Base-by-base conservation (phyloP, 2,113 vertebrate genomes). In the Corythornis cristatus region DNA sequence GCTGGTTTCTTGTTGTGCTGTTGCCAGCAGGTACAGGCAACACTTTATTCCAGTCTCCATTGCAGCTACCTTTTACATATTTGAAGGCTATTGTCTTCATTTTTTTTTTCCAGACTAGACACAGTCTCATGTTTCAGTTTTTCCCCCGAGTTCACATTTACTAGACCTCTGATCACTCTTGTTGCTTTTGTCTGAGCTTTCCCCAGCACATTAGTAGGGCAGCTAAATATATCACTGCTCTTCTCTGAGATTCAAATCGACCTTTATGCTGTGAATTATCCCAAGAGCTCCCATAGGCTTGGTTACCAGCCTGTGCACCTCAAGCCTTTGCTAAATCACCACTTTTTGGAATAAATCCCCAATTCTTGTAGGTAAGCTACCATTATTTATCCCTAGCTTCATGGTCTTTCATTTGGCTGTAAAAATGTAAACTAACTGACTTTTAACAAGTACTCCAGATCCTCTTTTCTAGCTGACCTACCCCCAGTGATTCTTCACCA, bases 301-400 rank as follows among this genome's bases (percentile, higher is more conserved):
- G 89, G 87, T 96, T 87, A 84, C 70, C 70, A 94, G 62, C 35
- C 83, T 90, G 68, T 86, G 92, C 90, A 72, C 73, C 84, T 82
- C 94, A 96, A 94, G 93, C 93, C 86, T 92, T 77, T 76, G 54
- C 78, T 93, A 93, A 95, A 89, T 71, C 81, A 92, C 46, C 74
- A 84, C 86, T 95, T 96, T 93, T 84, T 70, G 83, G 71, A 83
- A 62, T 85, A 96, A 93, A 95, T 31, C 56, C 50, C 56, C 67
- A 58, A 61, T 92, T 93, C 74, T 86, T 89, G 42, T 89, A 96
- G 84, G 86, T 89, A 87, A 93, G 74, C 91, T 90, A 82, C 74
- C 67, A 92, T 88, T 92, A 81, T 90, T 93, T 90, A 88, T 92
- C 77, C 70, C 86, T 82, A 75, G 83, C 80, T 94, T 83, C 86